Evolutionary conservation across 2,888 invertebrate species (phyloP).

Genomic region (Platycheirus albimanus): DNA sequence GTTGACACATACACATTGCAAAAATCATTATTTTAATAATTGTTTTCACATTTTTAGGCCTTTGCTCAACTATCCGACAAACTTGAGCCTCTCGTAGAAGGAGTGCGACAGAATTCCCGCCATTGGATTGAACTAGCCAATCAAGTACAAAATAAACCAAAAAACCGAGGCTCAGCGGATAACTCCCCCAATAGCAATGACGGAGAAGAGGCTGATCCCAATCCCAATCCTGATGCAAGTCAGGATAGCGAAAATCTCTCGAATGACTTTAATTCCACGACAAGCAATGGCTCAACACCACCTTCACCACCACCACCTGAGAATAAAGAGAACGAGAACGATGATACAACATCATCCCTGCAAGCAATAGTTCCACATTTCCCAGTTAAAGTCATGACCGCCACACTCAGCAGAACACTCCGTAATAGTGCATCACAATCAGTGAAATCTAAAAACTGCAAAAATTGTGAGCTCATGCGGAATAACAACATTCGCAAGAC

Average conservation of each 20-base stretch:
- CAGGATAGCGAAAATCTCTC: slow-evolving; percentile 74
- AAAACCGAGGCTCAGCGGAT: slow-evolving; percentile 74
- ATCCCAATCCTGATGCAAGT: slow-evolving; percentile 73
- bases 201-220: slow-evolving; percentile 76
- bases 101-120: slow-evolving; percentile 90
- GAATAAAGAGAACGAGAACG: slow-evolving; percentile 78
- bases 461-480: slow-evolving; percentile 77
- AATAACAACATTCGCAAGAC: slow-evolving; percentile 78
- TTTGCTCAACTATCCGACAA: slow-evolving; percentile 92
- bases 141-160: slow-evolving; percentile 79
- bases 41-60: slow-evolving; percentile 87
- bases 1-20: too few relatives aligned
- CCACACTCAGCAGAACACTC: slow-evolving; percentile 39
- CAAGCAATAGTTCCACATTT: slow-evolving; percentile 67
- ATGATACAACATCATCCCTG: slow-evolving; percentile 77
- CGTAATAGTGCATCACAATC: slow-evolving; percentile 50
- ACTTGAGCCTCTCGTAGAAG: slow-evolving; percentile 91
- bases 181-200: slow-evolving; percentile 75
- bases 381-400: slow-evolving; percentile 56
- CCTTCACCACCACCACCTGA: too few relatives aligned
- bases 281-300: slow-evolving; percentile 81
- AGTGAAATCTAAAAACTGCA: slow-evolving; percentile 75
- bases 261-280: slow-evolving; percentile 76
- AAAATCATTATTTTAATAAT: too few relatives aligned
- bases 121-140: slow-evolving; percentile 92